phyloP scores from a whole-genome alignment of 2,113 vertebrate species.

The Menidia beryllina region DNA sequence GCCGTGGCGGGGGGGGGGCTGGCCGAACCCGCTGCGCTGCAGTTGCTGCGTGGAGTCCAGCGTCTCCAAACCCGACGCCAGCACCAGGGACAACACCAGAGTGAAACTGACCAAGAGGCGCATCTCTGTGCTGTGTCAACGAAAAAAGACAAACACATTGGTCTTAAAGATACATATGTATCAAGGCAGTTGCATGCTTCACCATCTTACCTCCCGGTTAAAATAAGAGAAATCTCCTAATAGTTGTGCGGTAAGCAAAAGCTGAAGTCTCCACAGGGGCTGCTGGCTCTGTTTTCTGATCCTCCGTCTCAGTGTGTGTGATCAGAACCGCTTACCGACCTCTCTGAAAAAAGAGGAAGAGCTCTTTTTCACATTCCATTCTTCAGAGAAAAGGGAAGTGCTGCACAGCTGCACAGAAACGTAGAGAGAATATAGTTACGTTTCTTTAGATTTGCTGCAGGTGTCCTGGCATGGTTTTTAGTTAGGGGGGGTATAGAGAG shows the following conservation, averaged over 20 bases:
- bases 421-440: background rate
- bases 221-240: background rate
- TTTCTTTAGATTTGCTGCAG: background rate
- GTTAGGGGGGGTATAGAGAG: no score
- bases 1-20: constrained; percentile 74
- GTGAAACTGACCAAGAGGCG: constrained; percentile 18
- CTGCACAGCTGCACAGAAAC: constrained; percentile 16
- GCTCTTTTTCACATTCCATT: constrained; percentile 11
- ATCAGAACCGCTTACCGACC: no score
- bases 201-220: constrained; percentile 22
- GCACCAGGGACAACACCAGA: constrained; percentile 14
- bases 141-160: background rate
- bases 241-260: background rate
- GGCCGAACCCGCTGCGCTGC: constrained; percentile 67
- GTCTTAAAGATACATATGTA: background rate
- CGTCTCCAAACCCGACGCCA: constrained; percentile 45
- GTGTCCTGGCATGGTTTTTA: no score
- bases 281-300: no score
- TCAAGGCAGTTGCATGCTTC: background rate
- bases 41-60: constrained; percentile 69
- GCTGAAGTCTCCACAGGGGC: no score
- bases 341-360: background rate
- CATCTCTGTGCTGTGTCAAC: background rate
- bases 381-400: constrained; percentile 53
- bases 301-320: no score